Evolutionary conservation across 1,140 invertebrate species (phyloP).

Genomic region (Proctacanthus coquilletti): DNA sequence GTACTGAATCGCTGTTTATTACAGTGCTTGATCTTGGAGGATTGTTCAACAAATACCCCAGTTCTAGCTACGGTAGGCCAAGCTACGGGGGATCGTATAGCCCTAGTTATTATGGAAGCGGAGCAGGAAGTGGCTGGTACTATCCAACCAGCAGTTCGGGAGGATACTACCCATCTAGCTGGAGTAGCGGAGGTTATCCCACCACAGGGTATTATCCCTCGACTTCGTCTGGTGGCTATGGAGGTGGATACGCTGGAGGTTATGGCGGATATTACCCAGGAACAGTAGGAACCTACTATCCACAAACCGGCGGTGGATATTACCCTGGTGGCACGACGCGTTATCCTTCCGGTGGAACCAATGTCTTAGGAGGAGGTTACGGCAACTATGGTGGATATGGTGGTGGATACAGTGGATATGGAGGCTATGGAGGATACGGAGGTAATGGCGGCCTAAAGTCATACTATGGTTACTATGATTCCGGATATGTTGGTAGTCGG

Average conservation of each 20-base stretch:
- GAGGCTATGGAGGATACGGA: conserved; percentile 29
- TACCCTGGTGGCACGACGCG: not conserved
- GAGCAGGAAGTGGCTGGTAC: conserved; percentile 5
- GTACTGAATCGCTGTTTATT: no score
- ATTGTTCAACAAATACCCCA: conserved; percentile 15
- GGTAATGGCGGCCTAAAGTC: conserved; percentile 30
- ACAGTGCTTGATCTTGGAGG: conserved; percentile 20
- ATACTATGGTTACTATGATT: conserved; percentile 29
- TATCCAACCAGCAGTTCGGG: not conserved
- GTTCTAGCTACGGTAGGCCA: conserved; percentile 11
- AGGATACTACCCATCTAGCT: conserved; percentile 18
- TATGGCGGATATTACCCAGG: conserved; percentile 5
- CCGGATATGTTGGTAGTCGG: conserved; percentile 21
- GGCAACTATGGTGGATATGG: conserved; percentile 11
- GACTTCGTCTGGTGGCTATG: conserved; percentile 7
- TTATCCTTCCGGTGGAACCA: conserved; percentile 1
- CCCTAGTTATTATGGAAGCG: conserved; percentile 1
- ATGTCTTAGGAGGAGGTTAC: conserved; percentile 3
- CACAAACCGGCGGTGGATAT: not conserved
- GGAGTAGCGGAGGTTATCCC: conserved; percentile 4
- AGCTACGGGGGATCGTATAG: no score
- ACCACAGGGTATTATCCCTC: conserved; percentile 3
- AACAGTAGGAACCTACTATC: not conserved
- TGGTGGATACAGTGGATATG: conserved; percentile 15
- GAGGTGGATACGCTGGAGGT: conserved; percentile 2